A percentile compares a stretch with the other conserved stretches of the same genome.
Conservation (phyloP, 1,140 invertebrate genomes). For the Apis florea region DNA sequence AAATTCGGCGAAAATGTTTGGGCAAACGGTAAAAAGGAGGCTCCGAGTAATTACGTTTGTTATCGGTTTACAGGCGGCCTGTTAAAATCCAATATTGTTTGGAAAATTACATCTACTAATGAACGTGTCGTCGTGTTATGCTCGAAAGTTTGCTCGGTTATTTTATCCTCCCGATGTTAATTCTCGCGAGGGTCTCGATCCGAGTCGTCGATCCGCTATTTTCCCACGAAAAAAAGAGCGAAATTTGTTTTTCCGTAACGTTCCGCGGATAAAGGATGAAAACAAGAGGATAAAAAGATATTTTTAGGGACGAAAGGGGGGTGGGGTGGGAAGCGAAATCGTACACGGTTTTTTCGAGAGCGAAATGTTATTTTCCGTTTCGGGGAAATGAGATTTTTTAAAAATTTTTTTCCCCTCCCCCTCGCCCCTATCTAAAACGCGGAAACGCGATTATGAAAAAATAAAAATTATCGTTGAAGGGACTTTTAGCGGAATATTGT, state of each 20-base stretch:
- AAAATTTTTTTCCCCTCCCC: neutral
- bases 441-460: neutral
- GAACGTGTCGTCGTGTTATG: neutral
- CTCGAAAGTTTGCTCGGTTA: neutral
- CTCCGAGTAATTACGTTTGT: neutral
- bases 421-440: neutral
- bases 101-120: neutral
- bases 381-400: neutral
- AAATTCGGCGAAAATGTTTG: neutral
- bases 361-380: neutral
- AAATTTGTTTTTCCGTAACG: too few relatives aligned
- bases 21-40: neutral
- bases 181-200: neutral
- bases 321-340: neutral
- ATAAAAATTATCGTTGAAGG: neutral
- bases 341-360: neutral
- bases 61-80: neutral
- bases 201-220: neutral
- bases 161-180: neutral
- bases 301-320: neutral
- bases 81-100: neutral
- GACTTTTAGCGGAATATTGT: neutral
- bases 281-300: too few relatives aligned
- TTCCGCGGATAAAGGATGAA: too few relatives aligned
- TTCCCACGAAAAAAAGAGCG: neutral